These are phyloP conservation scores for Drosophila monieri DNA, from an alignment of 2,888 invertebrate species.

Conservation along the genomic window DNA sequence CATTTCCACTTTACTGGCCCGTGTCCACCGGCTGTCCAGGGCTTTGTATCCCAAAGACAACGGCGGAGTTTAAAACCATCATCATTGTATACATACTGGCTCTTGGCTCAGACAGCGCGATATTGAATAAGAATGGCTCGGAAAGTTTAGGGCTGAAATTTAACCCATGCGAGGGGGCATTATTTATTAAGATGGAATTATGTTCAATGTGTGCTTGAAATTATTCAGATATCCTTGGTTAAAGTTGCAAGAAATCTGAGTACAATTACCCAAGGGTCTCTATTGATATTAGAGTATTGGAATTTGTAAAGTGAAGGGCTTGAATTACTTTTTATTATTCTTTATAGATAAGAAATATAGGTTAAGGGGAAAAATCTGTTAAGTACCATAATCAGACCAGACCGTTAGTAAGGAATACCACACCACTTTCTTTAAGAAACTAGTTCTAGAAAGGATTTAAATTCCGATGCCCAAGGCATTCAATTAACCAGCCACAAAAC, in stretches of 20 bases:
- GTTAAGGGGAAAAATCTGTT: no score
- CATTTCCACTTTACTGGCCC: constrained; percentile 25
- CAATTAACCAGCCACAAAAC: constrained; percentile 10
- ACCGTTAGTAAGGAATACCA: neutral
- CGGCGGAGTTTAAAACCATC: constrained; percentile 43
- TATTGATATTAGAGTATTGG: neutral
- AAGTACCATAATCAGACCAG: neutral
- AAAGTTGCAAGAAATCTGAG: neutral
- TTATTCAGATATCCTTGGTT: neutral
- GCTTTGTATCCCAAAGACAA: constrained; percentile 32
- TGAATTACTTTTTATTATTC: neutral
- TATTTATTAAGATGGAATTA: constrained; percentile 18
- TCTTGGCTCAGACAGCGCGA: constrained; percentile 27
- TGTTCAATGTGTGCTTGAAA: neutral
- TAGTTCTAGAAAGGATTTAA: neutral
- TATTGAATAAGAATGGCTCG: constrained; percentile 32
- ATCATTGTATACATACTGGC: constrained; percentile 25
- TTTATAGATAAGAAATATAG: neutral
- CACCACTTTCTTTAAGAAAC: neutral
- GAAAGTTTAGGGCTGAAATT: constrained; percentile 18
- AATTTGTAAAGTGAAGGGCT: neutral
- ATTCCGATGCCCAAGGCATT: neutral
- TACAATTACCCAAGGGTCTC: neutral
- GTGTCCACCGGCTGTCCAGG: constrained; percentile 37
- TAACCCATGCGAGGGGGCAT: constrained; percentile 9